These are phyloP conservation scores for Labeo rohita DNA, from an alignment of 2,113 vertebrate genomes.

Conservation along the genomic window DNA sequence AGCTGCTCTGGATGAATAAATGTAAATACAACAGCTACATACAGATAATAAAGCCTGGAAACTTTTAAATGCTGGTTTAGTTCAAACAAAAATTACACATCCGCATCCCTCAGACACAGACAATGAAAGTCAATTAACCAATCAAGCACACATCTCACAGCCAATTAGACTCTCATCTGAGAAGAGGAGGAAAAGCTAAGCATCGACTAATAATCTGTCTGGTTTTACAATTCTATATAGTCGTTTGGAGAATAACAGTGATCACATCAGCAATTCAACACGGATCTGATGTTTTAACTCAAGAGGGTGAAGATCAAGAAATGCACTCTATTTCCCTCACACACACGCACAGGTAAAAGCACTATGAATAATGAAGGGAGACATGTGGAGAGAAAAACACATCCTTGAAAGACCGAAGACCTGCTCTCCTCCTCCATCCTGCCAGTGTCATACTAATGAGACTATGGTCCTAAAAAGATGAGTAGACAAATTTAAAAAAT, in stretches of 20 bases:
- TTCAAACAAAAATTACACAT: not conserved
- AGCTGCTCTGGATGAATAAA: too few species aligned
- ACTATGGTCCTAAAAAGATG: not conserved
- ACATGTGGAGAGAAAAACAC: slow-evolving; percentile 41
- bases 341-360: not conserved
- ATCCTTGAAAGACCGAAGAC: slow-evolving; percentile 49
- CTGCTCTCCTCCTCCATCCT: slow-evolving; percentile 40
- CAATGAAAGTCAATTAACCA: slow-evolving; percentile 11
- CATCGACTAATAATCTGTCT: not conserved
- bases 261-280: slow-evolving; percentile 27
- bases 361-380: slow-evolving; percentile 48
- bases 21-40: not conserved
- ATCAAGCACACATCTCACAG: slow-evolving; percentile 10
- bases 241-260: not conserved
- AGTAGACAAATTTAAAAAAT: slow-evolving; percentile 5
- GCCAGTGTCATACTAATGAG: slow-evolving; percentile 54
- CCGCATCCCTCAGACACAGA: not conserved
- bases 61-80: not conserved
- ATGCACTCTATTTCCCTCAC: not conserved
- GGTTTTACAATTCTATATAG: slow-evolving; percentile 16
- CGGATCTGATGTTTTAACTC: slow-evolving; percentile 19
- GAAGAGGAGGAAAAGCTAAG: not conserved
- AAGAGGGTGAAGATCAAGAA: slow-evolving; percentile 39
- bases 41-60: not conserved
- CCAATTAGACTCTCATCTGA: not conserved